Evolutionary conservation across 2,113 vertebrate species (phyloP).

Genomic region (Heliornis fulica): DNA sequence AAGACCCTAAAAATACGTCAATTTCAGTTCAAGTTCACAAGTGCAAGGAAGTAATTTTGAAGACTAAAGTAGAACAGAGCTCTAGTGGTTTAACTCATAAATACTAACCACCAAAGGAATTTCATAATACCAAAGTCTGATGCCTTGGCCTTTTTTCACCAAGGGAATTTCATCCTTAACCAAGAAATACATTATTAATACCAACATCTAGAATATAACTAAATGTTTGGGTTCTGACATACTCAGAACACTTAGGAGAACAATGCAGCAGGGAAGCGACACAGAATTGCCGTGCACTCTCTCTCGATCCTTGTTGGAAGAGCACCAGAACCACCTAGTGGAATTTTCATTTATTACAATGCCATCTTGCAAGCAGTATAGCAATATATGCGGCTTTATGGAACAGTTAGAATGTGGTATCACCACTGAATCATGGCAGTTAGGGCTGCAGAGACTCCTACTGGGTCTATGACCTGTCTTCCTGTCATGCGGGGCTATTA

Average conservation of each 20-base stretch:
- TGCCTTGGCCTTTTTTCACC: background rate
- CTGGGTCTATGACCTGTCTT: background rate
- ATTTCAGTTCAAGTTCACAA: background rate
- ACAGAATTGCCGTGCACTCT: background rate
- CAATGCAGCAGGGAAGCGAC: background rate
- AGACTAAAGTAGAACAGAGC: background rate
- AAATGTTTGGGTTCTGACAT: background rate
- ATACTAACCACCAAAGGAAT: background rate
- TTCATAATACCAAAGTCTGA: background rate
- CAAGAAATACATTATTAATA: background rate
- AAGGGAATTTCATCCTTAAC: background rate
- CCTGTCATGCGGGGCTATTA: background rate
- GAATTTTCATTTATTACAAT: conserved; percentile 65
- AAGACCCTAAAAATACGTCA: background rate
- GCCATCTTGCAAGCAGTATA: background rate
- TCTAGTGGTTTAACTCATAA: background rate
- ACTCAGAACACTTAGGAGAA: background rate
- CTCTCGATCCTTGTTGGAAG: conserved; percentile 25
- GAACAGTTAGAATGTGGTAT: background rate
- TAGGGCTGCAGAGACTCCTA: background rate
- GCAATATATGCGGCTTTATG: background rate
- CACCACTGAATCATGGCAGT: background rate
- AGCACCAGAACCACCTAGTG: conserved; percentile 77
- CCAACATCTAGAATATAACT: background rate
- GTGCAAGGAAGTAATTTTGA: background rate